Conservation (phyloP, 2,888 invertebrate genomes). For the Drosophila vallismaia region DNA sequence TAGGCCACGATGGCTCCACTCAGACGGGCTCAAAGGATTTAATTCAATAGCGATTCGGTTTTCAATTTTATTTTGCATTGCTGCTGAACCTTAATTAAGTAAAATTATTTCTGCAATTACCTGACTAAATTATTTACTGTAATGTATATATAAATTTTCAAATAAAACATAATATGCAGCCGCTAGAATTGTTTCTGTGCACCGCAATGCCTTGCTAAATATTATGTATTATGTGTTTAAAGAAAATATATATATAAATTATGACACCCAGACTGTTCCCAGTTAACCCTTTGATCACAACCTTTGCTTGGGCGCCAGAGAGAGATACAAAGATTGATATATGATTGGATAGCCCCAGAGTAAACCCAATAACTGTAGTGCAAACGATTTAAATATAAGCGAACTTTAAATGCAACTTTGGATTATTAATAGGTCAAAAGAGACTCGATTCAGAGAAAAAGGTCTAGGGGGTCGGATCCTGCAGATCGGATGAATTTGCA, state of each 20-base stretch:
- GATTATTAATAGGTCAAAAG: conserved; percentile 21
- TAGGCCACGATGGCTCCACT: conserved; percentile 9
- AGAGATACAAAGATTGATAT: conserved; percentile 28
- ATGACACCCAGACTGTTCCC: conserved; percentile 10
- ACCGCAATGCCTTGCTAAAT: conserved; percentile 43
- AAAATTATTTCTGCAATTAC: conserved; percentile 63
- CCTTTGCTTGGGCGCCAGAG: conserved; percentile 9
- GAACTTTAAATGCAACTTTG: conserved; percentile 1
- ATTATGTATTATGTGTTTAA: conserved; percentile 53
- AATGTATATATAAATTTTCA: conserved; percentile 66
- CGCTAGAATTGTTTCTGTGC: conserved; percentile 28
- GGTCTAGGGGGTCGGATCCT: conserved; percentile 6
- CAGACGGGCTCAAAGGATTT: conserved; percentile 28
- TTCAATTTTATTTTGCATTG: conserved; percentile 40
- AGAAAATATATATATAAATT: conserved; percentile 59
- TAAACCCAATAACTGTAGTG: conserved; percentile 19
- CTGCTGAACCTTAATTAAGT: conserved; percentile 42
- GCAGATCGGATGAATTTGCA: conserved; percentile 52
- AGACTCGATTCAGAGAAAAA: conserved; percentile 7
- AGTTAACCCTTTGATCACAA: conserved; percentile 2
- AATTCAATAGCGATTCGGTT: conserved; percentile 21
- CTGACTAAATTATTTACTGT: conserved; percentile 75
- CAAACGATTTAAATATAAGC: conserved; percentile 25
- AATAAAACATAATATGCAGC: conserved; percentile 75
- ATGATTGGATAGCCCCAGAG: conserved; percentile 1